These are phyloP conservation scores for Cynoglossus semilaevis DNA, from an alignment of 2,113 vertebrate species.

Conservation along the genomic window DNA sequence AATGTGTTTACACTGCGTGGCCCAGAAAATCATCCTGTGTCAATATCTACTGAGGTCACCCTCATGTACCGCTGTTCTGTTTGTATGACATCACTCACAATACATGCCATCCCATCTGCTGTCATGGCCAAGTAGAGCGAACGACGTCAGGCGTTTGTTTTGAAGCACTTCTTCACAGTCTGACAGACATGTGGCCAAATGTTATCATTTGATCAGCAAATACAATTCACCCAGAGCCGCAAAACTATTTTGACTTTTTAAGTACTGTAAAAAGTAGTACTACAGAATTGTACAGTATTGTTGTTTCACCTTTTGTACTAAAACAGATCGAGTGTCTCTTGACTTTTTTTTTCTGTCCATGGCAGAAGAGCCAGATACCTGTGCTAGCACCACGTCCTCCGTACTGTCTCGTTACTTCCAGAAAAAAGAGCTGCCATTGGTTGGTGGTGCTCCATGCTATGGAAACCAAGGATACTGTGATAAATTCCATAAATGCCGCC, in stretches of 20 bases:
- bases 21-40: conserved; percentile 21
- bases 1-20: conserved; percentile 51
- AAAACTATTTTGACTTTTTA: too few species aligned
- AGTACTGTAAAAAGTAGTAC: too few species aligned
- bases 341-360: conserved; percentile 2
- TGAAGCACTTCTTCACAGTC: background rate
- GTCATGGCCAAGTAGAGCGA: background rate
- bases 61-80: conserved; percentile 3
- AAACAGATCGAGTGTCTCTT: too few species aligned
- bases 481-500: conserved; percentile 75
- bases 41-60: conserved; percentile 27
- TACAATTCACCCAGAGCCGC: too few species aligned
- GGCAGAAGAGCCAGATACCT: conserved; percentile 67
- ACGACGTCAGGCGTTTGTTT: background rate
- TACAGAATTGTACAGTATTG: too few species aligned
- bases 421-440: conserved; percentile 52
- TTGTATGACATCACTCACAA: background rate
- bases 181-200: background rate
- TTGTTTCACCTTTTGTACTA: too few species aligned
- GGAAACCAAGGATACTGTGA: conserved; percentile 77
- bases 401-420: conserved; percentile 66
- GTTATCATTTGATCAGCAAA: too few species aligned
- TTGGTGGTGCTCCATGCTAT: conserved; percentile 71
- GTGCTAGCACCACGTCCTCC: conserved; percentile 75
- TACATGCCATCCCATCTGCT: background rate